Evolutionary conservation across 1,140 invertebrate species (phyloP).

Genomic region (Potamilus streckersoni): DNA sequence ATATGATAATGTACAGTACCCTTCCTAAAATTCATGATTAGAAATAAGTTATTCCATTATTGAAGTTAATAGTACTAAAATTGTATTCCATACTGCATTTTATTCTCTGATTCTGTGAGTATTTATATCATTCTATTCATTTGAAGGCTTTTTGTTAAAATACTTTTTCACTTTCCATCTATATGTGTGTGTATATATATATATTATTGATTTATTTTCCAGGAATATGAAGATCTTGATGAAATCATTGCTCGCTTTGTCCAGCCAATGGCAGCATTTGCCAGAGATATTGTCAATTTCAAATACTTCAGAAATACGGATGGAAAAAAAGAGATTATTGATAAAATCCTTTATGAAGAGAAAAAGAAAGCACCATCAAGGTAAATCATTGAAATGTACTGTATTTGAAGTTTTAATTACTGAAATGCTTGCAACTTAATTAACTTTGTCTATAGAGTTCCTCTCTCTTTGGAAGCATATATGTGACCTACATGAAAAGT

Average conservation of each 20-base stretch:
- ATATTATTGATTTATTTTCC: constrained; percentile 30
- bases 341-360: constrained; percentile 79
- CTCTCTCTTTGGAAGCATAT: too few species aligned
- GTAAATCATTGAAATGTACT: constrained; percentile 29
- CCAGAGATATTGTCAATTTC: constrained; percentile 89
- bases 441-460: too few species aligned
- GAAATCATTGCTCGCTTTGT: constrained; percentile 98
- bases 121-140: neutral
- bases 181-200: neutral
- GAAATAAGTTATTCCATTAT: too few species aligned
- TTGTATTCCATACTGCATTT: too few species aligned
- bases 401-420: too few species aligned
- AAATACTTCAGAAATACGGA: constrained; percentile 87
- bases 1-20: too few species aligned
- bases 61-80: too few species aligned
- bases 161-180: neutral
- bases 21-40: too few species aligned
- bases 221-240: constrained; percentile 97
- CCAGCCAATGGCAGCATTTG: constrained; percentile 94
- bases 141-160: neutral
- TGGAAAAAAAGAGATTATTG: constrained; percentile 81
- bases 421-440: too few species aligned
- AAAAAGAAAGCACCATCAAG: constrained; percentile 63
- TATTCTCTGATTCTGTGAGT: too few species aligned
- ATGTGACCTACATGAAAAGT: too few species aligned